Evolutionary conservation across 2,888 invertebrate genomes (phyloP).

Genomic region (Diarsia dahlii): DNA sequence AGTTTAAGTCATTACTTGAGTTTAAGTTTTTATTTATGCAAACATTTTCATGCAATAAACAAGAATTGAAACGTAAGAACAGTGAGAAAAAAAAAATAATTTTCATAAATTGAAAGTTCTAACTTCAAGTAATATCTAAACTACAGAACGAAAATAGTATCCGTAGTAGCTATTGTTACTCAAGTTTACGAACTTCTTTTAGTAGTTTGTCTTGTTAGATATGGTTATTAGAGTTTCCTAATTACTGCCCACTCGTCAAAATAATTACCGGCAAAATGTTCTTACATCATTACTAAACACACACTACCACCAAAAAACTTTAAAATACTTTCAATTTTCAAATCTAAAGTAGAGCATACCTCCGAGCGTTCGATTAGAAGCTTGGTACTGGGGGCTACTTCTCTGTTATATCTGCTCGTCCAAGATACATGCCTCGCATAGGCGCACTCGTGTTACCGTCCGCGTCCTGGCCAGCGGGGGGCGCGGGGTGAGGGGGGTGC

Average conservation of each 20-base stretch:
- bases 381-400: constrained; percentile 90
- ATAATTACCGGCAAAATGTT: not conserved
- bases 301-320: constrained; percentile 1
- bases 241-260: not conserved
- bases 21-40: too few relatives aligned
- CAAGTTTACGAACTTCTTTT: too few relatives aligned
- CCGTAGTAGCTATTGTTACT: too few relatives aligned
- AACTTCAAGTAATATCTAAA: too few relatives aligned
- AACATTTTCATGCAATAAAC: too few relatives aligned
- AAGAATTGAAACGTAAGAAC: too few relatives aligned
- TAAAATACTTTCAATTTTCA: constrained; percentile 42
- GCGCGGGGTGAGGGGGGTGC: constrained; percentile 66
- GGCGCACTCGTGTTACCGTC: constrained; percentile 91
- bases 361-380: constrained; percentile 75
- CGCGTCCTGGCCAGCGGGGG: constrained; percentile 85
- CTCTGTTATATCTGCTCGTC: constrained; percentile 91
- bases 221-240: too few relatives aligned
- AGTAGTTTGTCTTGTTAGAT: too few relatives aligned
- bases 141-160: too few relatives aligned
- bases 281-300: not conserved
- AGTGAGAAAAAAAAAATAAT: too few relatives aligned
- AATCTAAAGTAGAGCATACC: constrained; percentile 78
- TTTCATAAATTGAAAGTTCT: too few relatives aligned
- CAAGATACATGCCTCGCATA: constrained; percentile 91
- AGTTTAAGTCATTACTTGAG: too few relatives aligned